Percentiles rank a stretch among this genome's conserved stretches.
phyloP scores from a whole-genome alignment of 2,888 invertebrate species.

The Altica lythri region DNA sequence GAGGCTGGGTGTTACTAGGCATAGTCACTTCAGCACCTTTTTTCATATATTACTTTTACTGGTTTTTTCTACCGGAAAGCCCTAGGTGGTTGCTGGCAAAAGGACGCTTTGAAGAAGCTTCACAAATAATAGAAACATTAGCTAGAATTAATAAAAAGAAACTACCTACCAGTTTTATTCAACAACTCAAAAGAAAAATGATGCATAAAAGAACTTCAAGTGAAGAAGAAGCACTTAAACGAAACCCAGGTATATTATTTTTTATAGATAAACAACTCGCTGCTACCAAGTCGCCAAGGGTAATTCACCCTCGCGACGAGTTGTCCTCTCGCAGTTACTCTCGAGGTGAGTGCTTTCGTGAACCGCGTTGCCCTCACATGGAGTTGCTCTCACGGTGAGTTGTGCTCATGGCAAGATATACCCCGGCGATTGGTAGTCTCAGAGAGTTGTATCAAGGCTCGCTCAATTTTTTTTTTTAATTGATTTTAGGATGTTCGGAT shows the following conservation, averaged over 20 bases:
- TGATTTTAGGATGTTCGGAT: constrained; percentile 56
- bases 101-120: constrained; percentile 80
- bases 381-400: too few relatives aligned
- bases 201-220: constrained; percentile 63
- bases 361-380: too few relatives aligned
- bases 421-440: too few relatives aligned
- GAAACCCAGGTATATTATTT: constrained; percentile 28
- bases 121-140: constrained; percentile 74
- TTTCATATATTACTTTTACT: constrained; percentile 79
- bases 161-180: constrained; percentile 73
- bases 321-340: too few relatives aligned
- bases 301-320: too few relatives aligned
- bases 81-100: constrained; percentile 86
- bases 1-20: constrained; percentile 83
- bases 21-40: constrained; percentile 85
- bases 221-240: constrained; percentile 60
- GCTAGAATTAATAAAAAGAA: constrained; percentile 79
- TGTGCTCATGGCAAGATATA: too few relatives aligned
- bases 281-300: too few relatives aligned
- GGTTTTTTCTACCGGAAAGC: constrained; percentile 88
- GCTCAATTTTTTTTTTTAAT: too few relatives aligned
- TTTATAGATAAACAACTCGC: too few relatives aligned
- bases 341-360: too few relatives aligned
- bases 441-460: too few relatives aligned
- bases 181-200: constrained; percentile 74